Evolutionary conservation across 2,113 vertebrate genomes (phyloP).

Genomic region (Xenus cinereus): DNA sequence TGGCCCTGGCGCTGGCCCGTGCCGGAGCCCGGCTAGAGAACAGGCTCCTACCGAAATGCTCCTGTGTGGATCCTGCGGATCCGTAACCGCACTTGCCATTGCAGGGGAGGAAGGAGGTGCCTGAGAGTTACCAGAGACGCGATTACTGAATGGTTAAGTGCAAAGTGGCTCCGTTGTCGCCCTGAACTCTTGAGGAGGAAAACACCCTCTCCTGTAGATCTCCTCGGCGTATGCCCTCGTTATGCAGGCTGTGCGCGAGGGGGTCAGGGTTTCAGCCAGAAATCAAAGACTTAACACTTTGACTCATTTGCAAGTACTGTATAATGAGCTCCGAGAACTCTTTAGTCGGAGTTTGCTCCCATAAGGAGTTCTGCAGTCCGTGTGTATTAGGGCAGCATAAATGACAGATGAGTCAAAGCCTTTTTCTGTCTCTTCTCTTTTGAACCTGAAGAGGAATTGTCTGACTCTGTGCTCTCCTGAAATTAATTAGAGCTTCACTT

Average conservation of each 20-base stretch:
- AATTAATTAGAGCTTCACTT: slow-evolving; percentile 42
- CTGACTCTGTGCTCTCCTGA: neutral
- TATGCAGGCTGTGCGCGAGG: neutral
- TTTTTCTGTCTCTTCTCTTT: slow-evolving; percentile 8
- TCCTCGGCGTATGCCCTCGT: neutral
- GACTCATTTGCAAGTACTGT: slow-evolving; percentile 31
- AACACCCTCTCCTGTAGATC: neutral
- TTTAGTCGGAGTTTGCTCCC: slow-evolving; percentile 20
- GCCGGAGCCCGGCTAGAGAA: neutral
- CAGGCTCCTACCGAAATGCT: neutral
- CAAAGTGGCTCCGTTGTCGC: neutral
- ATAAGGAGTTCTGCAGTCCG: slow-evolving; percentile 15
- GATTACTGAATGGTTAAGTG: neutral
- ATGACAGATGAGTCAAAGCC: slow-evolving; percentile 44
- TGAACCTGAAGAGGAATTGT: slow-evolving; percentile 5
- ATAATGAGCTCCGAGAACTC: slow-evolving; percentile 53
- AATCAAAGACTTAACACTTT: slow-evolving; percentile 27
- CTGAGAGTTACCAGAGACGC: neutral
- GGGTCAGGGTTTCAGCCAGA: neutral
- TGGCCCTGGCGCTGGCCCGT: neutral
- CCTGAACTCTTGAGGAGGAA: neutral
- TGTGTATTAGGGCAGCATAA: slow-evolving; percentile 23
- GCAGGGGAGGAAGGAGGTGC: neutral
- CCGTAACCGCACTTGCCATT: neutral
- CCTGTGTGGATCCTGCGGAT: neutral